A percentile compares a stretch with the other conserved stretches of the same genome.
Conservation (phyloP, 1,140 invertebrate genomes). For the Sipha flava region DNA sequence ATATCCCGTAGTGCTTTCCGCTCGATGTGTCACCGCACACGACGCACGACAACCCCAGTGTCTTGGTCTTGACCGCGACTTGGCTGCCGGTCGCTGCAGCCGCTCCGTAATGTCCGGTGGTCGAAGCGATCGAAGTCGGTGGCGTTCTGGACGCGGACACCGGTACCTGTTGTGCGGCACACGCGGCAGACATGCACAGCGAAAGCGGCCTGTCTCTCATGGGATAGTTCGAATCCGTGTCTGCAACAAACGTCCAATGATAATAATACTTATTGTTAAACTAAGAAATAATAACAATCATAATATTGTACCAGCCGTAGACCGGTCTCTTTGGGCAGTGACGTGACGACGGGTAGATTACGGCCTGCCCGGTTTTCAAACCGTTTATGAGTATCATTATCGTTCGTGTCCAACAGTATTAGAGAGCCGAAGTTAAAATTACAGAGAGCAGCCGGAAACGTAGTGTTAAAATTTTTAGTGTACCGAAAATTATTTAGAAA, state of each 20-base stretch:
- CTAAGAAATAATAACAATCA: no score
- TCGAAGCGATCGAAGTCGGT: constrained; percentile 6
- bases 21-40: constrained; percentile 95
- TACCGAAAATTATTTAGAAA: no score
- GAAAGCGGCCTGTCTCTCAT: constrained; percentile 19
- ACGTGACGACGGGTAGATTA: no score
- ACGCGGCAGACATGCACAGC: constrained; percentile 25
- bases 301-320: no score
- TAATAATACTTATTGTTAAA: no score
- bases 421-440: no score
- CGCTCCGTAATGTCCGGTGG: not conserved
- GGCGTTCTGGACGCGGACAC: constrained; percentile 39
- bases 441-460: no score
- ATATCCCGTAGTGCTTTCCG: constrained; percentile 95
- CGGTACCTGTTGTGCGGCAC: constrained; percentile 36
- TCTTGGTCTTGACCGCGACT: constrained; percentile 37
- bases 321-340: no score
- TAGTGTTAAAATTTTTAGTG: no score
- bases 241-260: not conserved
- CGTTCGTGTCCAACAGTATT: no score
- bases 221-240: not conserved
- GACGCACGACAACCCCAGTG: constrained; percentile 71
- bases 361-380: no score
- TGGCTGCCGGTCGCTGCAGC: not conserved
- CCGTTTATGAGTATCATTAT: no score